Percentiles rank a stretch among this genome's conserved stretches.
These are phyloP conservation scores for Trogon melanurus DNA, from an alignment of 2,113 vertebrate species.

Conservation along the genomic window DNA sequence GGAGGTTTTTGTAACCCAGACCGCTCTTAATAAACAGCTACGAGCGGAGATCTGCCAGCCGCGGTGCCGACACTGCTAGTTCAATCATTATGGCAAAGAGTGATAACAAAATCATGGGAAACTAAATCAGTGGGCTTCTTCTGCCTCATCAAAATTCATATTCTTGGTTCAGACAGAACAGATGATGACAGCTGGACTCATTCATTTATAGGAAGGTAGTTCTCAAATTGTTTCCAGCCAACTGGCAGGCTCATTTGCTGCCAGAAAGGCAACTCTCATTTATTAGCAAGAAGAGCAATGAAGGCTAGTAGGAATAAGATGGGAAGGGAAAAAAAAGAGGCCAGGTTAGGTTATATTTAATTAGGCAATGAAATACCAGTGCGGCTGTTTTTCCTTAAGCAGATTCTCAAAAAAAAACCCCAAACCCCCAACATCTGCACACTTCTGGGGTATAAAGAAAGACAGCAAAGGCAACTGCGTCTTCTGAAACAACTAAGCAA, in stretches of 20 bases:
- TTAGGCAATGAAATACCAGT: neutral
- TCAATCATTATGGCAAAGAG: neutral
- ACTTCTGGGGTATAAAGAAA: neutral
- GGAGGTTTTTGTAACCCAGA: conserved; percentile 5
- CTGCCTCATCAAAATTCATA: neutral
- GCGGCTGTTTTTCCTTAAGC: neutral
- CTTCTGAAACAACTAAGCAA: neutral
- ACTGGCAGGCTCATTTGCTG: neutral
- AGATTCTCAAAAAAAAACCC: neutral
- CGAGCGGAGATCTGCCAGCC: neutral
- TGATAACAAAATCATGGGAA: neutral
- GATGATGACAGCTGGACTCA: neutral
- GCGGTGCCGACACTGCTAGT: accelerated
- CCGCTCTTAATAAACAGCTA: neutral
- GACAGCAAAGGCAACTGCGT: neutral
- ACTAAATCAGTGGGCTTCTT: neutral
- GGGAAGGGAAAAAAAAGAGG: neutral
- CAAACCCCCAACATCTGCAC: neutral
- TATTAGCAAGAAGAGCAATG: neutral
- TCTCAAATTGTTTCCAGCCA: neutral
- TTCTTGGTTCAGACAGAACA: neutral
- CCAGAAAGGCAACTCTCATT: neutral
- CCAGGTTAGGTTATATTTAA: neutral
- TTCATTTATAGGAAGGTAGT: neutral
- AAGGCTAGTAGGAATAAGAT: neutral